A percentile compares a stretch with the other conserved stretches of the same genome.
These are phyloP conservation scores for Corythornis madagascariensis DNA, from an alignment of 2,113 vertebrate species.

Conservation along the genomic window DNA sequence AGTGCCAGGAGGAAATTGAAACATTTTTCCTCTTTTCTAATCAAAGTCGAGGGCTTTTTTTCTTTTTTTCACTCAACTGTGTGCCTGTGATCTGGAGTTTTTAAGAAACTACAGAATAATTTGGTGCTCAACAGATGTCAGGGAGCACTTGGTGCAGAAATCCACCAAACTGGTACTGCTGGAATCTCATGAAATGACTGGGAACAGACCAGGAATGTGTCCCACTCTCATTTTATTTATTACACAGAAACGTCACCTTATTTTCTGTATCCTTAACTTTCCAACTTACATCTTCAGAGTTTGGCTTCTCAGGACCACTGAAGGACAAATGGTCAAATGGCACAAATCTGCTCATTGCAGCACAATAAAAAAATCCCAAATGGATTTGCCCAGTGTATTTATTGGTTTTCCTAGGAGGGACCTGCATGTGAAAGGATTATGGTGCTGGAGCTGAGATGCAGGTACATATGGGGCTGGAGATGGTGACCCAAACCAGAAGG, in stretches of 20 bases:
- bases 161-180: background rate
- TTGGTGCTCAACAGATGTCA: background rate
- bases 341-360: background rate
- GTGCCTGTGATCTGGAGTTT: background rate
- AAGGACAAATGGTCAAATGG: fast-evolving
- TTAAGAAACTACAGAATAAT: background rate
- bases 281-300: background rate
- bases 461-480: background rate
- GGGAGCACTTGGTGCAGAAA: background rate
- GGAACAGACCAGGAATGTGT: background rate
- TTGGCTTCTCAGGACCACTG: background rate
- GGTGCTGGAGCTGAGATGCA: background rate
- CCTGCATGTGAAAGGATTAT: background rate
- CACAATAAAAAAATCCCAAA: fast-evolving
- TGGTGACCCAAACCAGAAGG: background rate
- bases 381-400: background rate
- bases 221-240: background rate
- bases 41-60: background rate
- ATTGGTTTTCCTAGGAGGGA: background rate
- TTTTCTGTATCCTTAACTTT: background rate
- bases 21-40: background rate
- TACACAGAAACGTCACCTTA: background rate
- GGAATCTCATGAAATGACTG: background rate
- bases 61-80: background rate
- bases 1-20: background rate